Conservation (phyloP, 2,797 vertebrate species). For the Acridotheres tristis region DNA sequence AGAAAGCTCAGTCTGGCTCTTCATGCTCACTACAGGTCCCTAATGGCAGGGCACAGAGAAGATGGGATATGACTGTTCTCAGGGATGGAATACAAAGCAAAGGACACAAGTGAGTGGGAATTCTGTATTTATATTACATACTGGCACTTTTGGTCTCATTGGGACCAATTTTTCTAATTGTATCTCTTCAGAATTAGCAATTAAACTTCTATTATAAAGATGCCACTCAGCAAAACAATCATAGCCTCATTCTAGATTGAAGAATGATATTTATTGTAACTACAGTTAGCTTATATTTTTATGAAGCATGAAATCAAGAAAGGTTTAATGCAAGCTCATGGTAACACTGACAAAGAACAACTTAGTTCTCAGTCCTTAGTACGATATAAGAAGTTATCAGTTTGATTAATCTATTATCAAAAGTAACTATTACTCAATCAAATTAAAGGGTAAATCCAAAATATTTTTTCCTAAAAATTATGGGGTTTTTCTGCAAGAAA, state of each 20-base stretch:
- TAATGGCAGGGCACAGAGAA: background rate
- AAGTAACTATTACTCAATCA: background rate
- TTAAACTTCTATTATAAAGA: background rate
- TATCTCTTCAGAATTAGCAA: background rate
- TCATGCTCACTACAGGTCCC: background rate
- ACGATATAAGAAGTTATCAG: background rate
- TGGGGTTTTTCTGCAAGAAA: constrained; percentile 8
- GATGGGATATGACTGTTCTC: background rate
- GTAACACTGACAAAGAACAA: background rate
- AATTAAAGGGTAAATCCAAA: constrained; percentile 5
- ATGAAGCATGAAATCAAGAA: background rate
- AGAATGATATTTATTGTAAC: background rate
- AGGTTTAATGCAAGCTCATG: background rate
- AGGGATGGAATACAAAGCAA: background rate
- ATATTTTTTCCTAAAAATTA: background rate
- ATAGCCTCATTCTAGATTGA: background rate
- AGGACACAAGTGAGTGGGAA: background rate
- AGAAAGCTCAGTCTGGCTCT: background rate
- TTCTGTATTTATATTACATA: background rate
- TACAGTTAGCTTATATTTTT: background rate
- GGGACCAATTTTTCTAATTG: background rate
- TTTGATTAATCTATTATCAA: constrained; percentile 6
- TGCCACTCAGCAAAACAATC: background rate
- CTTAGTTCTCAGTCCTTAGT: background rate
- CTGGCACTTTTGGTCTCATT: background rate